Base-by-base conservation (phyloP, 2,797 vertebrate genomes). In the Meriones psammophilus region DNA sequence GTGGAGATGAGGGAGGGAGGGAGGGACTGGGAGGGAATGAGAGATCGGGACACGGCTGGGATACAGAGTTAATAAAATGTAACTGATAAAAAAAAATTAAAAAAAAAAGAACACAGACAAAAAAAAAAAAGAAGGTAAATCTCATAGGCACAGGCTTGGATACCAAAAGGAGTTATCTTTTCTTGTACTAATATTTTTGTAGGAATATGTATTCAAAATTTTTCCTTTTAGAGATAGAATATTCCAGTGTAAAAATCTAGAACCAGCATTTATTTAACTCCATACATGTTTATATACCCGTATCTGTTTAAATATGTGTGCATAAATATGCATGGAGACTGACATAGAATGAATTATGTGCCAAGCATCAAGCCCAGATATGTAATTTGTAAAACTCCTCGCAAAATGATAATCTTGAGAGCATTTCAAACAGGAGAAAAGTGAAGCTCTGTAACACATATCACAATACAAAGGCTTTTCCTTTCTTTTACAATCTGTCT, bases 201-300 rank as follows among this genome's bases (percentile, higher is more conserved):
- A 92, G 10, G 1, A 17, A 36, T 60, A 90, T 33, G 77, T 86
- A 69, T 69, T 85, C 62, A 79, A 14, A 7, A 42, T 22, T 74
- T 96, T 96, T 92, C 36, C 84, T 92, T 93, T 73, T 54, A 78
- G 54, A 20, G 92, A 88, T 58, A 18, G 3, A 73, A 69, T 28
- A 92, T 77, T 87, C 13, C 18, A 64, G 33, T 24, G 76, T 18
- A 74, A 94, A 96, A 92, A 46, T 71, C 36, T 77, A 36, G 8
- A 64, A 77, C 22, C 3, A 87, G 0, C 22, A 88, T 0, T 42
- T 42, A 42, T 42, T 42, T 81, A 80, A 39, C 36, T 79, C n/a
- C 30, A 87, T 93, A 17, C 24, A 39, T n/a, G 26, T 39, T 18
- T 30, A 5, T 13, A 30, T 30, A 18, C 9, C 8, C 7, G 5